Evolutionary conservation across 2,113 vertebrate species (phyloP), one percentile per base, ranked within the genome.

Genomic region (Percina caprodes): DNA sequence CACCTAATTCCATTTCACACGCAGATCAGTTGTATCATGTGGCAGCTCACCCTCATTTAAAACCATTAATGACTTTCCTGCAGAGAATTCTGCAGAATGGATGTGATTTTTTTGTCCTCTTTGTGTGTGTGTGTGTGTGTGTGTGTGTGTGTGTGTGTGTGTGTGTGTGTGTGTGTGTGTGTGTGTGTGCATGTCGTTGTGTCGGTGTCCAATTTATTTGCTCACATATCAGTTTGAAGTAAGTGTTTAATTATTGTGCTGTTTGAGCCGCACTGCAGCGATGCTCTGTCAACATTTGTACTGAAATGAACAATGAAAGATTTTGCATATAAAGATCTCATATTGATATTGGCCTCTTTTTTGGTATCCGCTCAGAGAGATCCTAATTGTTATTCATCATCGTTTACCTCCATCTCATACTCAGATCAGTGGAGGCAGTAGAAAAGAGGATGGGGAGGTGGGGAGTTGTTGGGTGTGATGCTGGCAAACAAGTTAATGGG

Each of bases 1-100:
- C 69, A 80, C 77, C 86, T 91, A 87, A 90, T 87, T 87, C 86
- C 77, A 82, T 90, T 82, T 89, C 87, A 89, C 91, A 88, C 85
- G 79, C 74, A 78, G 76, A 91, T 89, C 86, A 85, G 77, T 87
- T 82, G 79, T 80, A 84, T 89, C 88, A 62, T 42, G 78, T 77
- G 82, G 84, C 88, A 89, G 69, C 84, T 87, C 85, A 33, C 89
- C 69, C 82, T 91, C 84, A 86, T 90, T 86, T 90, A 79, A 88
- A 90, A 87, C 73, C 77, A 83, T 90, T 88, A 88, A 89, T 88
- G 87, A 86, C 82, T 89, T 87, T 89, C 71, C 87, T 88, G 77
- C 77, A 69, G 87, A 82, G 88, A 84, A 80, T 75, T 88, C 65
- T 78, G 73, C 69, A 72, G 69, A 73, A 84, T 80, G 83, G 79